Conservation (phyloP, 2,113 vertebrate species). For the Triplophysa rosa region DNA sequence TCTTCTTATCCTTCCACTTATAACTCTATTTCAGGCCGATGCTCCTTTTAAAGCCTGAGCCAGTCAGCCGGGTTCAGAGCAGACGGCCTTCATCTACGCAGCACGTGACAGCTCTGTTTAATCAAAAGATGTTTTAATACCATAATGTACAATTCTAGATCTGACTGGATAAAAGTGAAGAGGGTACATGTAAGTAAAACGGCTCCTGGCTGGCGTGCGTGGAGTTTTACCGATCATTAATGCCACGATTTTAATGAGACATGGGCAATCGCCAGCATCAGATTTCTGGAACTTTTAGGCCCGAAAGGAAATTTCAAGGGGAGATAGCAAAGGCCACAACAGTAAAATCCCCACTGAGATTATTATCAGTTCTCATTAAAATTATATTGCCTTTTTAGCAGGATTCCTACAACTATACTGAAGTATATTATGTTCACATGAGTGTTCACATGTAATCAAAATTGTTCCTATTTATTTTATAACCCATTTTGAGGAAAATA, state of each 20-base stretch:
- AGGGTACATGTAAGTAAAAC: constrained; percentile 24
- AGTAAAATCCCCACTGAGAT: constrained; percentile 10
- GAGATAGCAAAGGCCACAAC: constrained; percentile 29
- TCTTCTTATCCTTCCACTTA: constrained; percentile 50
- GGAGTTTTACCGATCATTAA: constrained; percentile 2
- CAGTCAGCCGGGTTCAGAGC: not conserved
- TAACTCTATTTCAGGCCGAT: constrained; percentile 36
- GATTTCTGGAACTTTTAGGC: constrained; percentile 43
- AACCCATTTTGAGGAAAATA: too few relatives aligned
- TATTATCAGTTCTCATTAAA: constrained; percentile 22
- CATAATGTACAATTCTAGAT: constrained; percentile 26
- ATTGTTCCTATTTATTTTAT: too few relatives aligned
- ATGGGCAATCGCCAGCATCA: constrained; percentile 39
- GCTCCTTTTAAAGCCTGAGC: constrained; percentile 25
- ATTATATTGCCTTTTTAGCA: not conserved
- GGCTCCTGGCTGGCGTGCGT: not conserved
- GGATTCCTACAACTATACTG: not conserved
- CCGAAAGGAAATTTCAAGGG: not conserved
- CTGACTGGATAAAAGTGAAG: constrained; percentile 18
- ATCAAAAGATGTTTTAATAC: constrained; percentile 40
- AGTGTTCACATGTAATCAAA: too few relatives aligned
- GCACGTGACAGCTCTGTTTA: constrained; percentile 38
- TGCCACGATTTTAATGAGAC: constrained; percentile 18
- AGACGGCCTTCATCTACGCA: not conserved
- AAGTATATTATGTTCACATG: not conserved